phyloP scores from a whole-genome alignment of 2,797 vertebrate genomes.

The Tauraco hartlaubi region DNA sequence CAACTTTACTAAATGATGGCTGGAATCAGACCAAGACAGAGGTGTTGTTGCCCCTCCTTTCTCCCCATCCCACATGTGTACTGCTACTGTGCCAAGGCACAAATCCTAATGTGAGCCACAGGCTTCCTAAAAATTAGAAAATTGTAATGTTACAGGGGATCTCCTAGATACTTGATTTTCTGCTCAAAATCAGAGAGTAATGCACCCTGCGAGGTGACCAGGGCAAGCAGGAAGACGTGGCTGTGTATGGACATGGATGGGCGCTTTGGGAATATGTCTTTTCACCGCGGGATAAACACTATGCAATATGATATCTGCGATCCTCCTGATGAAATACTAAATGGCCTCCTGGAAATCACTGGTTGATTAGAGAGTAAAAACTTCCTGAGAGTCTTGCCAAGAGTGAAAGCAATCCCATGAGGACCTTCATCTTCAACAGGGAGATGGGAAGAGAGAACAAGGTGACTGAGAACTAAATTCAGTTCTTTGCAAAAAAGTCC shows the following conservation, averaged over 20 bases:
- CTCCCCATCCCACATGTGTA: neutral
- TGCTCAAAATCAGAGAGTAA: neutral
- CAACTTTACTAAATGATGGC: neutral
- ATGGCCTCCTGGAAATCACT: neutral
- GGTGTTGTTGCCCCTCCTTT: neutral
- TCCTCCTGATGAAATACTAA: neutral
- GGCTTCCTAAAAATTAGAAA: neutral
- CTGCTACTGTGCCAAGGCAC: neutral
- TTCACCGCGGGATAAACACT: accelerated
- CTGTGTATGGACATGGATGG: neutral
- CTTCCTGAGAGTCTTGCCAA: neutral
- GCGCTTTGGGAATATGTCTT: neutral
- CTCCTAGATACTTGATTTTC: neutral
- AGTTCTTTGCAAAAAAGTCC: neutral
- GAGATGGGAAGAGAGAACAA: neutral
- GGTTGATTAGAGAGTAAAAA: neutral
- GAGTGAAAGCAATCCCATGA: neutral
- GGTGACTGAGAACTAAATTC: neutral
- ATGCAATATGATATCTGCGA: accelerated
- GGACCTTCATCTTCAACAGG: neutral
- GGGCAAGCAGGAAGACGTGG: neutral
- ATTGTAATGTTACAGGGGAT: neutral
- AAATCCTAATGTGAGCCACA: neutral
- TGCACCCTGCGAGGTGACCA: accelerated
- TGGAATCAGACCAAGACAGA: neutral